Evolutionary conservation across 1,140 invertebrate species (phyloP), one percentile per base, ranked within the genome.

Genomic region (Copidosoma floridanum): DNA sequence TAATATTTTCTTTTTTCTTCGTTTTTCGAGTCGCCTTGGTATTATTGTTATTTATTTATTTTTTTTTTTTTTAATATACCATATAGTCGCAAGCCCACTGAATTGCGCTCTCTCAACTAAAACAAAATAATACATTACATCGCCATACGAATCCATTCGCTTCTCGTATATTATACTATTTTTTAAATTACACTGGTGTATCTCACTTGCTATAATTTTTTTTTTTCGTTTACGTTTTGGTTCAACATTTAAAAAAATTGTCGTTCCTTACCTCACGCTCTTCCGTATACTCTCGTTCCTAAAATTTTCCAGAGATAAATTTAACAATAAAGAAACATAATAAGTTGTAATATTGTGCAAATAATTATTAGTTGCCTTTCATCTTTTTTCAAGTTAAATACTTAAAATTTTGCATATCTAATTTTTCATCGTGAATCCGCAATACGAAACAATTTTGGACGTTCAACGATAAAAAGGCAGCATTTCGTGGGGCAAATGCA

Each of bases 311-410:
- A n/a, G n/a, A n/a, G n/a, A n/a, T n/a, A n/a, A n/a, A n/a, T n/a
- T n/a, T 71, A 72, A 75, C 70, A 67, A 67, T 75, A 71, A 63
- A 70, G 70, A 57, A 76, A 74, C 66, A 66, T 71, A 70, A 63
- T 75, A 14, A 69, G 71, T 72, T 70, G 71, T 73, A 76, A 75
- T 77, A 75, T 76, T 76, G 74, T 75, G 71, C 73, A 74, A 74
- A 76, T 76, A 74, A 75, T 70, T 68, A n/a, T n/a, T n/a, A n/a
- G n/a, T n/a, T n/a, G n/a, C n/a, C n/a, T n/a, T n/a, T n/a, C n/a
- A n/a, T n/a, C n/a, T n/a, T n/a, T n/a, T n/a, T n/a, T n/a, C n/a
- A n/a, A n/a, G n/a, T n/a, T n/a, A n/a, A n/a, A n/a, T n/a, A n/a
- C n/a, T n/a, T n/a, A n/a, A n/a, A n/a, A n/a, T n/a, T n/a, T n/a